phyloP scores from a whole-genome alignment of 2,113 vertebrate genomes.

The Oenanthe melanoleuca region DNA sequence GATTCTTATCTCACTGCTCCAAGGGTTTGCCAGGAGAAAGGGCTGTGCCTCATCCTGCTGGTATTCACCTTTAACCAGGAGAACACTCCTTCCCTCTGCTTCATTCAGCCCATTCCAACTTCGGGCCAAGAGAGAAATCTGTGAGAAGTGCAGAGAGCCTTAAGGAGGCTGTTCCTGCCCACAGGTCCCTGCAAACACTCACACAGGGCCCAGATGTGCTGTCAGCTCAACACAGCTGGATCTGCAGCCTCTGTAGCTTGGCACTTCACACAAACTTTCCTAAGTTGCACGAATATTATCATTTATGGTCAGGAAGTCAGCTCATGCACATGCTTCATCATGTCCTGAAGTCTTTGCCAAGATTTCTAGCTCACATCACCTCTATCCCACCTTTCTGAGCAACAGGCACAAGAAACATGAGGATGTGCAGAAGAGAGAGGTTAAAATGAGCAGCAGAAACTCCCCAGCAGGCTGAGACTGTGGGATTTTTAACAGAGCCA shows the following conservation, averaged over 20 bases:
- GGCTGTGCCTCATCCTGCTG: background rate
- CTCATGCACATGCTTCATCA: background rate
- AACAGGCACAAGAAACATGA: background rate
- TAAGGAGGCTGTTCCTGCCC: background rate
- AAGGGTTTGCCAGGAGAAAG: background rate
- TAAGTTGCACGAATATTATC: constrained; percentile 4
- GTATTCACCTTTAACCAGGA: background rate
- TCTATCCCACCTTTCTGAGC: background rate
- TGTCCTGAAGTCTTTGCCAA: background rate
- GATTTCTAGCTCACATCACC: constrained; percentile 29
- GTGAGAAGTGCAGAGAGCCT: background rate
- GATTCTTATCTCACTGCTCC: background rate
- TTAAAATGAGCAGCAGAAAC: background rate
- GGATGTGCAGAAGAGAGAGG: background rate
- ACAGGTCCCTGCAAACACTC: background rate
- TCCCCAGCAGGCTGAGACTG: background rate
- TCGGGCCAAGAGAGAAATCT: background rate
- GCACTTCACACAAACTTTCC: background rate
- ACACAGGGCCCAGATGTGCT: background rate
- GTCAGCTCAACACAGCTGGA: background rate
- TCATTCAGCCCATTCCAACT: background rate
- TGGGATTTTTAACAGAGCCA: background rate
- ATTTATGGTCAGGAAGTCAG: constrained; percentile 12
- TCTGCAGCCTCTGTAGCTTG: background rate
- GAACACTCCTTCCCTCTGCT: background rate